Base-by-base conservation (phyloP, 2,888 invertebrate species). In the Brachynemurus nebulosus region DNA sequence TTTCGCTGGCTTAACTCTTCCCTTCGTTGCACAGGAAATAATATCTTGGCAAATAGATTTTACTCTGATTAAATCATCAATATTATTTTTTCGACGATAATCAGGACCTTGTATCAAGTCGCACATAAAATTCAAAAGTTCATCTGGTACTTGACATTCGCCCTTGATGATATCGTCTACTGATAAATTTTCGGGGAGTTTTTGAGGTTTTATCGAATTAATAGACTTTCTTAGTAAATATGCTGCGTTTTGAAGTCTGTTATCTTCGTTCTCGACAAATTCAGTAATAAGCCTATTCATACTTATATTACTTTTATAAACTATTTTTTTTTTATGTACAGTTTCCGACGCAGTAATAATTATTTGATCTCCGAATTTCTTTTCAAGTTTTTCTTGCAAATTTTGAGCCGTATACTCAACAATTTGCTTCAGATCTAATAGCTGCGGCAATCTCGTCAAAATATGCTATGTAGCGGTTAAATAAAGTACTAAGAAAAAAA, bases 61-160 rank as follows among this genome's bases (percentile, higher is more conserved):
- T 18, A 37, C 18, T 37, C 18, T 37, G 6, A 37, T 18, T 7
- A 37, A 37, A 37, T 37, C 37, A 23, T 9, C 25, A 12, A 17
- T 18, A 37, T 7, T 19, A 16, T 37, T 37, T 37, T 37, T 37
- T 9, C 37, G 16, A 5, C 37, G 37, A 7, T 9, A 6, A 12
- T 37, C 37, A 8, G 37, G 37, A 14, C 37, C 37, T 37, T 37
- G 37, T 8, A 37, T 18, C n/a, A 37, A 37, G 14, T 37, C n/a
- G 18, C 37, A 37, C 5, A 37, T n/a, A 37, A 37, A 37, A 37
- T 18, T 19, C 4, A 37, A 37, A 8, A 37, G 19, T 7, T 18
- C 16, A 17, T 37, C 19, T 11, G 37, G 37, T 17, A 35, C 12
- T 11, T 35, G 7, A 12, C 35, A 35, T 35, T 35, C 35, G n/a